Conservation (phyloP, 2,888 invertebrate genomes). For the Standfussiana lucernea region DNA sequence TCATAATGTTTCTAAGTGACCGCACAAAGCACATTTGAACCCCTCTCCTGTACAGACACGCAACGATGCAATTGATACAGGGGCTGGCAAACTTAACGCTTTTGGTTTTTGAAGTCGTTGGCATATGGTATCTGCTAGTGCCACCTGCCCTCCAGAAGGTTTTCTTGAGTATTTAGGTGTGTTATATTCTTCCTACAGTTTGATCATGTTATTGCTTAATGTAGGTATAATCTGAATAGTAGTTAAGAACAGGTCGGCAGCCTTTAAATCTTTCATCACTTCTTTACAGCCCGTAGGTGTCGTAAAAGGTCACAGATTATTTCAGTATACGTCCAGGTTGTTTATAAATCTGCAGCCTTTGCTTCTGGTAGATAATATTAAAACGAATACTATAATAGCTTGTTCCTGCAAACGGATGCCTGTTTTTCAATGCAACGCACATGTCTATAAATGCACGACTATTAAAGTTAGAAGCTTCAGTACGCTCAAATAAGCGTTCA, state of each 20-base stretch:
- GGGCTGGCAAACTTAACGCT: neutral
- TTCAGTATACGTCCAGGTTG: slow-evolving; percentile 3
- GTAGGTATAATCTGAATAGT: neutral
- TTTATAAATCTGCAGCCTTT: neutral
- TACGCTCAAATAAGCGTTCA: slow-evolving; percentile 83
- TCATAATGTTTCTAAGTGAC: slow-evolving; percentile 24
- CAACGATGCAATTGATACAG: slow-evolving; percentile 32
- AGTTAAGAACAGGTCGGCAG: neutral
- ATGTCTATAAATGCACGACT: slow-evolving; percentile 68
- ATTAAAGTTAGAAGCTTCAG: slow-evolving; percentile 71
- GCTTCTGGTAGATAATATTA: neutral
- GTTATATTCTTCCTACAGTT: slow-evolving; percentile 4
- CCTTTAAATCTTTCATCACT: slow-evolving; percentile 20
- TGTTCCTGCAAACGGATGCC: slow-evolving; percentile 12
- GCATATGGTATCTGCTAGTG: slow-evolving; percentile 3
- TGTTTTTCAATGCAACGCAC: slow-evolving; percentile 21
- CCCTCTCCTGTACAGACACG: slow-evolving; percentile 26
- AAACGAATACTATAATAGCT: neutral
- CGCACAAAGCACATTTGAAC: slow-evolving; percentile 18
- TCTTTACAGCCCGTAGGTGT: slow-evolving; percentile 18
- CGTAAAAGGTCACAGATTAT: slow-evolving; percentile 39
- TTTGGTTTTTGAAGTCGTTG: slow-evolving; percentile 1
- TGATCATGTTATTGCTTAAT: neutral
- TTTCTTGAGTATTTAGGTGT: neutral
- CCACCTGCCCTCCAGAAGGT: neutral